Percentiles rank a stretch among this genome's conserved stretches.
Evolutionary conservation across 2,113 vertebrate genomes (phyloP).

Genomic region (Rafetus swinhoei): DNA sequence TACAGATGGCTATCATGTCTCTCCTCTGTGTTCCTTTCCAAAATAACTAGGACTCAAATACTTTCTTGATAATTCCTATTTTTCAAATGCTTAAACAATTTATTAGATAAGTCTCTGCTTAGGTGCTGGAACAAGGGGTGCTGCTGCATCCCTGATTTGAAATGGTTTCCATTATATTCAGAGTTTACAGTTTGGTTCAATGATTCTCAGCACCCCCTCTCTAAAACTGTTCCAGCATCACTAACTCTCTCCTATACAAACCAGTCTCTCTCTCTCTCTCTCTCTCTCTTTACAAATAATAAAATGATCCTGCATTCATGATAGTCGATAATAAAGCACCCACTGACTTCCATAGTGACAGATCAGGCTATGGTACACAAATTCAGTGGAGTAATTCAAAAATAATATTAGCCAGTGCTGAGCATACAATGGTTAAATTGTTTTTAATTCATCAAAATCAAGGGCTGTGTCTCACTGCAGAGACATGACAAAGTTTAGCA

Average conservation of each 20-base stretch:
- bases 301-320: neutral
- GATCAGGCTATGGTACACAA: neutral
- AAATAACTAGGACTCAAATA: neutral
- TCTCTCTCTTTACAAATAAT: neutral
- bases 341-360: neutral
- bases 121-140: too few relatives aligned
- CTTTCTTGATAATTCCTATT: constrained; percentile 24
- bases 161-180: too few relatives aligned
- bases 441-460: neutral
- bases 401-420: neutral
- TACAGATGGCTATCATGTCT: neutral
- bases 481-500: neutral
- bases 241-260: neutral
- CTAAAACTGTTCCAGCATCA: too few relatives aligned
- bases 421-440: neutral
- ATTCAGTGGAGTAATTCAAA: neutral
- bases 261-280: neutral
- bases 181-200: too few relatives aligned
- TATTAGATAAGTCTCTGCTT: neutral
- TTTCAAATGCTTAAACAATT: constrained; percentile 44
- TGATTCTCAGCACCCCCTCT: too few relatives aligned
- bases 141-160: too few relatives aligned
- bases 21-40: neutral
- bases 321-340: neutral
- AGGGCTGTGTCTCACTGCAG: neutral